These are phyloP conservation scores for Diphyllodes magnificus DNA, from an alignment of 2,113 vertebrate genomes.

Conservation along the genomic window DNA sequence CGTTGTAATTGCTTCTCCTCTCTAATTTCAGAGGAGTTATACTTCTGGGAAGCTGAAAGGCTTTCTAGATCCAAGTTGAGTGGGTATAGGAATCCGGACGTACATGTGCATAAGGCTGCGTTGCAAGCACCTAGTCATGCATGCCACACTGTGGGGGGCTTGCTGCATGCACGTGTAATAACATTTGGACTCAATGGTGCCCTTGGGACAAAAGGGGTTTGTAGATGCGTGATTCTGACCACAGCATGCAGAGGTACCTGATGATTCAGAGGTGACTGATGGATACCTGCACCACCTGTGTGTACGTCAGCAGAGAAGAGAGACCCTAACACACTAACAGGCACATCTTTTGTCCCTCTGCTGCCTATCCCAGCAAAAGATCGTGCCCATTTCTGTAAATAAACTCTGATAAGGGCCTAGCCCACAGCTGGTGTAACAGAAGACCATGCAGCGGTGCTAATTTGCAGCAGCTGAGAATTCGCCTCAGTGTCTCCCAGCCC, in stretches of 20 bases:
- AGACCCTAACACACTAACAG: background rate
- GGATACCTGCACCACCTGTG: background rate
- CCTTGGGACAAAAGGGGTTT: background rate
- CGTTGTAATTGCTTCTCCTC: background rate
- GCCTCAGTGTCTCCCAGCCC: background rate
- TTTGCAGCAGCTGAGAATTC: conserved; percentile 58
- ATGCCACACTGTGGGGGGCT: background rate
- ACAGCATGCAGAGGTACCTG: background rate
- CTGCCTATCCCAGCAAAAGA: background rate
- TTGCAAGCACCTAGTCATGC: background rate
- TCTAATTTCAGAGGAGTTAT: background rate
- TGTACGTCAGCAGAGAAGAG: background rate
- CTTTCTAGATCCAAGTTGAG: background rate
- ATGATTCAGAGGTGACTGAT: rapidly evolving
- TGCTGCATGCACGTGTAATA: background rate
- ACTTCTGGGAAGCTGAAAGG: background rate
- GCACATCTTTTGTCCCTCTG: background rate
- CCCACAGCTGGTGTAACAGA: conserved; percentile 28
- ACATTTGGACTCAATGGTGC: background rate
- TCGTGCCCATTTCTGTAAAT: conserved; percentile 6
- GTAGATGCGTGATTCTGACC: background rate
- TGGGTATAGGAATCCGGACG: rapidly evolving
- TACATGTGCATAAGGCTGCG: background rate
- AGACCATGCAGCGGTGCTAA: conserved; percentile 26
- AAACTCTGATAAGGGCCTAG: background rate